Evolutionary conservation across 2,888 invertebrate species (phyloP), one percentile per base, ranked within the genome.

Genomic region (Timandra comae): DNA sequence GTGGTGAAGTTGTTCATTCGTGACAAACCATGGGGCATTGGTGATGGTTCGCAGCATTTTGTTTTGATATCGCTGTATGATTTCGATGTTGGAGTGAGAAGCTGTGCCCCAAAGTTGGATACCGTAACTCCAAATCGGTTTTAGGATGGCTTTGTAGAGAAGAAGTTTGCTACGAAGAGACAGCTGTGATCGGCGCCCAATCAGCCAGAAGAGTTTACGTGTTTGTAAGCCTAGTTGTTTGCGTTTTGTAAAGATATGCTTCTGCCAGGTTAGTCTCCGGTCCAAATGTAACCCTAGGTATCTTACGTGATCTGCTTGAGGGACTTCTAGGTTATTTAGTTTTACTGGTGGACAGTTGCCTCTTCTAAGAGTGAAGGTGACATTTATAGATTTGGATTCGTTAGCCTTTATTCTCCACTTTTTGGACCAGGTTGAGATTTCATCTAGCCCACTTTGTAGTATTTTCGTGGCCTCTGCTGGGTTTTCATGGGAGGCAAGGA

Each of bases 211-310:
- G 16, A 41, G 12, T 1, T 12, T 23, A 4, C 39, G 12, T 0
- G 38, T 11, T 24, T 29, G 13, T 7, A 29, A 8, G n/a, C 34
- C 30, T 2, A 43, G 33, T 22, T 38, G 26, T 29, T 35, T 31
- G 3, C 40, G 25, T 12, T 49, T 47, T 7, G 28, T 35, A 21
- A 30, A 40, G 5, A 49, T 49, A 19, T 51, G 45, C 11, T 42
- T 49, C 25, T 29, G 28, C 46, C 45, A 49, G 7, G 41, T 45
- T 0, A 46, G 33, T 11, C 32, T 27, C 9, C 39, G 21, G 21
- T 47, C 45, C 2, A 50, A 30, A 12, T 52, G 41, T 26, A 49
- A 35, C 2, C 41, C 45, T 2, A 48, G 21, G 30, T 50, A 52
- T 27, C 37, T 51, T 1, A 40, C 49, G 9, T 29, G 25, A 7